Evolutionary conservation across 2,113 vertebrate genomes (phyloP).

Genomic region (Pelobates fuscus): DNA sequence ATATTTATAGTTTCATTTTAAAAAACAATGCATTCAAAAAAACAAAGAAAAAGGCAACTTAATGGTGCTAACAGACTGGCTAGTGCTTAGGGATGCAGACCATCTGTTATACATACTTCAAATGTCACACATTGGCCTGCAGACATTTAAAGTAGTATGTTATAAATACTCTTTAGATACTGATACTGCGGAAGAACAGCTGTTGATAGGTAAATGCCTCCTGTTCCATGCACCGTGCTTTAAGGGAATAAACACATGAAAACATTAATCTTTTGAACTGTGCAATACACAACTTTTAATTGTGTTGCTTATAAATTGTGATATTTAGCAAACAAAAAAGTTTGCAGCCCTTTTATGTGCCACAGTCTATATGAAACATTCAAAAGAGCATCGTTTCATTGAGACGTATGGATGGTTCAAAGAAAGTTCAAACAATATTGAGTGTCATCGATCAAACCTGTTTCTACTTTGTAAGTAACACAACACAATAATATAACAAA

Average conservation of each 20-base stretch:
- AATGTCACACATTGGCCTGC: constrained; percentile 45
- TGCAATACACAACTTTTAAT: constrained; percentile 4
- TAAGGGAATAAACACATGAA: constrained; percentile 22
- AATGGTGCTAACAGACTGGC: constrained; percentile 44
- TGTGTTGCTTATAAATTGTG: constrained; percentile 17
- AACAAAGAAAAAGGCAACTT: constrained; percentile 35
- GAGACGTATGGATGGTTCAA: constrained; percentile 20
- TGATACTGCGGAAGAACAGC: constrained; percentile 47
- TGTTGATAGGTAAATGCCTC: constrained; percentile 47
- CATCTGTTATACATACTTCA: constrained; percentile 49
- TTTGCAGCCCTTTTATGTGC: constrained; percentile 6
- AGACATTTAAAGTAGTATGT: constrained; percentile 49
- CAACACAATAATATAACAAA: background rate
- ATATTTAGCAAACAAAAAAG: constrained; percentile 19
- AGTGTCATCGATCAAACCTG: constrained; percentile 15
- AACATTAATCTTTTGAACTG: constrained; percentile 29
- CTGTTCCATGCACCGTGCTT: constrained; percentile 31
- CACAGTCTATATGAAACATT: constrained; percentile 22
- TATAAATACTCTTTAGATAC: constrained; percentile 51
- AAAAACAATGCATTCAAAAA: constrained; percentile 35
- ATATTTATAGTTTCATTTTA: constrained; percentile 11
- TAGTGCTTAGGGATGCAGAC: constrained; percentile 37
- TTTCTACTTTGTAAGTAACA: constrained; percentile 12
- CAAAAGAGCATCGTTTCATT: constrained; percentile 24
- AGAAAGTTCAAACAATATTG: constrained; percentile 37